Percentiles rank a stretch among this genome's conserved stretches.
Evolutionary conservation across 1,140 invertebrate genomes (phyloP).

Genomic region (Drosophila sp.): DNA sequence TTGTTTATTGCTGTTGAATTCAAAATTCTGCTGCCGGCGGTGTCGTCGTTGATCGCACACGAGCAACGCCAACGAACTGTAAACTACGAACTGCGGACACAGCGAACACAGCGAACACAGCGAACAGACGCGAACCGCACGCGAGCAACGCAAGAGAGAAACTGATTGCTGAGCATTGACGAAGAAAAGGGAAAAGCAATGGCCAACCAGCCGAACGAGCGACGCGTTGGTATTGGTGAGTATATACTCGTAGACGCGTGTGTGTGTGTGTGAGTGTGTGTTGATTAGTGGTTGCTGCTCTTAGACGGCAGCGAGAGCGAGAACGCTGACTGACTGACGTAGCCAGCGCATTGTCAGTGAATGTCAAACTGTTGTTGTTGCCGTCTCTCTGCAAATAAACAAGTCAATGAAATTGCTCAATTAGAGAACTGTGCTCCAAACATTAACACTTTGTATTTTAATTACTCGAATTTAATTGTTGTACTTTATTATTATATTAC

Average conservation of each 20-base stretch:
- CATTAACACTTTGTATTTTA: not conserved
- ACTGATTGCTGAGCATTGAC: constrained; percentile 43
- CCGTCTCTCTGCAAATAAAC: constrained; percentile 3
- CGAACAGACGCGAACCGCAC: constrained; percentile 61
- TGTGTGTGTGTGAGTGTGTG: too few species aligned
- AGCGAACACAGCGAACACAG: constrained; percentile 31
- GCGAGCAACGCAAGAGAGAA: constrained; percentile 67
- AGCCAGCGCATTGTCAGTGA: constrained; percentile 11
- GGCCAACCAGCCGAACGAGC: constrained; percentile 47
- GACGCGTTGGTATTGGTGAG: constrained; percentile 25
- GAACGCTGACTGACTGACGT: constrained; percentile 10
- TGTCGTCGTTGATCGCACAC: constrained; percentile 22
- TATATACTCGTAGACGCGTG: not conserved
- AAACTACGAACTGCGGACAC: constrained; percentile 11
- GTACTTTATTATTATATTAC: too few species aligned
- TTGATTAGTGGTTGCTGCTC: constrained; percentile 36
- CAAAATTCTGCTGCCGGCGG: constrained; percentile 38
- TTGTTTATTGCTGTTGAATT: constrained; percentile 42
- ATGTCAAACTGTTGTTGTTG: constrained; percentile 33
- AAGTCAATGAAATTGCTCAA: constrained; percentile 28
- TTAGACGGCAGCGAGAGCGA: constrained; percentile 12
- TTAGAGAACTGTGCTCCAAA: constrained; percentile 1
- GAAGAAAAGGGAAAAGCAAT: constrained; percentile 48
- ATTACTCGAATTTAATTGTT: too few species aligned
- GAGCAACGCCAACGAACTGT: not conserved